These are phyloP conservation scores for Graptemys geographica DNA, from an alignment of 2,797 vertebrate species.

Conservation along the genomic window DNA sequence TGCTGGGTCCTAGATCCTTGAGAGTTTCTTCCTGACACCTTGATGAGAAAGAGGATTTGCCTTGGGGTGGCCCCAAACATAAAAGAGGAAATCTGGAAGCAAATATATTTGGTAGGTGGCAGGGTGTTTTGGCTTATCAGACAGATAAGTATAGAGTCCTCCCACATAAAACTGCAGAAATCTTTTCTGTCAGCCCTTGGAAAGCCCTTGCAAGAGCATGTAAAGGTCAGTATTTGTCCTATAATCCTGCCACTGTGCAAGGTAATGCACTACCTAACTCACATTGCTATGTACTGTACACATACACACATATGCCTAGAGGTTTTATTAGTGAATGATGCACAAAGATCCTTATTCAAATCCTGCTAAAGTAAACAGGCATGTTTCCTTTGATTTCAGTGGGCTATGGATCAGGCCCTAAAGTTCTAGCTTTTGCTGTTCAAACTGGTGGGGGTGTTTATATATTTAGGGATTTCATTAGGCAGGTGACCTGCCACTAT, in stretches of 20 bases:
- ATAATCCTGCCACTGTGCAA: accelerated
- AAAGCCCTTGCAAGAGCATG: accelerated
- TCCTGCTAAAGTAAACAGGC: neutral
- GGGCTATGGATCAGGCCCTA: accelerated
- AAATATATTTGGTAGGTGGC: neutral
- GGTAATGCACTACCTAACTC: neutral
- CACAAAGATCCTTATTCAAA: neutral
- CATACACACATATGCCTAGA: neutral
- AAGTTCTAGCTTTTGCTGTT: neutral
- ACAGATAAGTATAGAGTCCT: neutral
- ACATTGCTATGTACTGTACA: neutral
- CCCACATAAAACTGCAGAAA: neutral
- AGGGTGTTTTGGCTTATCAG: neutral
- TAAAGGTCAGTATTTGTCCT: neutral
- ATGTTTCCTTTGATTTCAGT: neutral
- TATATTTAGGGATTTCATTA: accelerated
- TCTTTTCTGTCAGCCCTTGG: neutral
- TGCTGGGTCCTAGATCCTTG: neutral
- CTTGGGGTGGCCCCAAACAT: neutral
- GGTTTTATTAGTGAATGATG: neutral
- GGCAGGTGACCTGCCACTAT: neutral
- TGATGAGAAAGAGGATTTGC: neutral
- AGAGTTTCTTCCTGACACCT: neutral
- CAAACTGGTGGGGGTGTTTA: neutral
- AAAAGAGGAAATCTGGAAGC: neutral